These are phyloP conservation scores for Felis chaus DNA, from an alignment of 2,113 vertebrate genomes.

Conservation along the genomic window DNA sequence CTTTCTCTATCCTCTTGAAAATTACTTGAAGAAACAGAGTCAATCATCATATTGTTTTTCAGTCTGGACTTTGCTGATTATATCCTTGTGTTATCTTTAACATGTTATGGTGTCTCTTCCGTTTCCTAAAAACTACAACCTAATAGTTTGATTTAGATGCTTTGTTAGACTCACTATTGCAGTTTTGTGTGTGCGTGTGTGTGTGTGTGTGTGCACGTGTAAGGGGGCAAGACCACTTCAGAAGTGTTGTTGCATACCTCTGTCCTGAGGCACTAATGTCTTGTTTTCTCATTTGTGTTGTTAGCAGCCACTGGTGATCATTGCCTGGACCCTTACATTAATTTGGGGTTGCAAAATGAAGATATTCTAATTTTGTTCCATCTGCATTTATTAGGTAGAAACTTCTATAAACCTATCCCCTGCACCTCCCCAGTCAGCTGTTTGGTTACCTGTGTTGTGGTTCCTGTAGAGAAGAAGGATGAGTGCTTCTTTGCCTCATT, in stretches of 20 bases:
- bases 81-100: neutral
- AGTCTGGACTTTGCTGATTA: neutral
- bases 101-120: neutral
- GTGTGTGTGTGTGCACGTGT: neutral
- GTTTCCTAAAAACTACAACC: neutral
- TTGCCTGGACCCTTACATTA: constrained; percentile 26
- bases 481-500: neutral
- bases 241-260: neutral
- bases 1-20: neutral
- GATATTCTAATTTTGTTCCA: neutral
- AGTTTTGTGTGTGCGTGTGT: neutral
- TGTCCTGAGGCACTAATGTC: neutral
- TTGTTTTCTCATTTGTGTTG: neutral
- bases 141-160: neutral
- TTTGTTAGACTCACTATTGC: neutral
- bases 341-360: neutral
- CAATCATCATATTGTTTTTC: neutral
- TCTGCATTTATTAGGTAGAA: neutral
- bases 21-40: neutral
- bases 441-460: neutral
- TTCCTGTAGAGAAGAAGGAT: neutral
- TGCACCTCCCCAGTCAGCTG: neutral
- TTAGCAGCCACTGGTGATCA: neutral
- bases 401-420: neutral
- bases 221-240: neutral